Evolutionary conservation across 2,113 vertebrate species (phyloP).

Genomic region (Pteruthius melanotis): DNA sequence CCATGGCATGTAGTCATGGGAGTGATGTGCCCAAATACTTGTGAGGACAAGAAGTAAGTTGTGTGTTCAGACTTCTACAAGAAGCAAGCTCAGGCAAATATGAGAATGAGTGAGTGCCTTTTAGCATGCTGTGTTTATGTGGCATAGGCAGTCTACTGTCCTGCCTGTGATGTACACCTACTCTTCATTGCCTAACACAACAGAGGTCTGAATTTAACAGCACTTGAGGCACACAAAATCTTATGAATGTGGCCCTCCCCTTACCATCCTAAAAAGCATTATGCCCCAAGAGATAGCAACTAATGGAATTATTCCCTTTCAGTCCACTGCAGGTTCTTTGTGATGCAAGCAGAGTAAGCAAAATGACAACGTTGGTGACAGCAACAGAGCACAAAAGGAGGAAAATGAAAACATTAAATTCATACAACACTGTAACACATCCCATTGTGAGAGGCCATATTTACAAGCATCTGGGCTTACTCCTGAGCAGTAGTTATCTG

Average conservation of each 20-base stretch:
- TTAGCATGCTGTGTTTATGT: not conserved
- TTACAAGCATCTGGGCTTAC: not conserved
- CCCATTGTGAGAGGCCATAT: not conserved
- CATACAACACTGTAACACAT: not conserved
- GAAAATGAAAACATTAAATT: not conserved
- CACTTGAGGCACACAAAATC: too few species aligned
- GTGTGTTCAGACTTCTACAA: not conserved
- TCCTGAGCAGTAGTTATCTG: not conserved
- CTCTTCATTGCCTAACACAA: not conserved
- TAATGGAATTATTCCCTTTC: not conserved
- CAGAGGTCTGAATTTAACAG: not conserved
- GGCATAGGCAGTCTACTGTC: not conserved
- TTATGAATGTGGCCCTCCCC: not conserved
- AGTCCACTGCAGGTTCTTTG: not conserved
- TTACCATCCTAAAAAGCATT: not conserved
- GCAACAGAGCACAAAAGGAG: not conserved
- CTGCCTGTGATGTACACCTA: not conserved
- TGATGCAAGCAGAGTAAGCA: not conserved
- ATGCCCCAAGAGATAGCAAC: not conserved
- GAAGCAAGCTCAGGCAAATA: not conserved
- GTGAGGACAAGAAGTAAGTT: not conserved
- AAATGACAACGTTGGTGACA: not conserved
- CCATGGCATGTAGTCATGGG: rapidly evolving
- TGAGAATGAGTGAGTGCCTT: not conserved
- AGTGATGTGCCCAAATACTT: not conserved